A percentile compares a stretch with the other conserved stretches of the same genome.
phyloP scores from a whole-genome alignment of 1,140 invertebrate genomes.

The Trinorchestia longiramus region DNA sequence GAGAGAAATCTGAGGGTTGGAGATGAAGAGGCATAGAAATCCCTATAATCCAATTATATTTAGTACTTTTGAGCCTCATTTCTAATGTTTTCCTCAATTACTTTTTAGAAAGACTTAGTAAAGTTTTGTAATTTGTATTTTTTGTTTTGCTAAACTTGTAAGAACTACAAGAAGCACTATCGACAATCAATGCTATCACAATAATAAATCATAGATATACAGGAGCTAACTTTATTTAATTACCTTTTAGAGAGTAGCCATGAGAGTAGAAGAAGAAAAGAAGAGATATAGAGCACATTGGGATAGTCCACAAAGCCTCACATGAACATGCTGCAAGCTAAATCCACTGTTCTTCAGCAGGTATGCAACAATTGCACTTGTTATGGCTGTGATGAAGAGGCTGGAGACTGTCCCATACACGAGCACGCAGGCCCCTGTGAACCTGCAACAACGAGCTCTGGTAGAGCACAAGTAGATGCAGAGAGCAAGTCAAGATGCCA shows the following conservation, averaged over 20 bases:
- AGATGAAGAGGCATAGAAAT: too few species aligned
- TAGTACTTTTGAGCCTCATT: too few species aligned
- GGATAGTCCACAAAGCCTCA: slow-evolving; percentile 10
- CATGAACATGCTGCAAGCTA: neutral
- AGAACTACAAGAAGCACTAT: neutral
- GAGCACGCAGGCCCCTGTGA: slow-evolving; percentile 13
- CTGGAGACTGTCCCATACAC: slow-evolving; percentile 37
- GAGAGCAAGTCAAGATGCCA: too few species aligned
- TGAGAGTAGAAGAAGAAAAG: slow-evolving; percentile 37
- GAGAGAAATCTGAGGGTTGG: too few species aligned
- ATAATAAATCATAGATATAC: neutral
- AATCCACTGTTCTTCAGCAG: slow-evolving; percentile 38
- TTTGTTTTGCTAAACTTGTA: too few species aligned
- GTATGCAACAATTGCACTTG: slow-evolving; percentile 32
- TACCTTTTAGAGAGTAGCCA: slow-evolving; percentile 21
- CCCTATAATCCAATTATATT: too few species aligned
- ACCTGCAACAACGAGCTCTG: neutral
- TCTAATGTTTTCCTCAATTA: too few species aligned
- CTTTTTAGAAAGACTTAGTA: too few species aligned
- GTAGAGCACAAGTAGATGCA: neutral
- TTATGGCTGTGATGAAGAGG: slow-evolving; percentile 15
- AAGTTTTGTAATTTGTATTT: too few species aligned
- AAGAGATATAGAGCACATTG: slow-evolving; percentile 41
- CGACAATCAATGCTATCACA: neutral
- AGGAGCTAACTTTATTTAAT: neutral